Percentiles rank a stretch among this genome's conserved stretches.
Evolutionary conservation across 2,797 vertebrate genomes (phyloP).

Genomic region (Gymnopithys bicolor): DNA sequence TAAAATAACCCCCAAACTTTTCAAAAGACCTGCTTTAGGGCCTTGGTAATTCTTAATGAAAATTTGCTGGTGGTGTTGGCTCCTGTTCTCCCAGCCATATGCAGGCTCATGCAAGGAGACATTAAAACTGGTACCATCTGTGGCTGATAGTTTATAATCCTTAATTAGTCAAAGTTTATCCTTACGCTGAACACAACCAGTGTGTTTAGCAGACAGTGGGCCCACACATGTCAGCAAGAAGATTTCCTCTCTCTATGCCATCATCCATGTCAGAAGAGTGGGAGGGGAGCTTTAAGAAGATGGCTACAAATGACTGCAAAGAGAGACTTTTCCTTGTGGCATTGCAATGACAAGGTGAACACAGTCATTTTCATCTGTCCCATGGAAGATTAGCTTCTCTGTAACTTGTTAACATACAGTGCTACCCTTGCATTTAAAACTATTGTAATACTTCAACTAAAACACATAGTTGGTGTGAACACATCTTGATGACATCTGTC

Average conservation of each 20-base stretch:
- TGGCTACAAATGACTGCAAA: not conserved
- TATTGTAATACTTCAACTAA: not conserved
- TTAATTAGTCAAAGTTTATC: slow-evolving; percentile 74
- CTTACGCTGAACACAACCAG: slow-evolving; percentile 61
- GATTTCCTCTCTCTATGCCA: slow-evolving; percentile 38
- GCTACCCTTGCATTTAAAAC: not conserved
- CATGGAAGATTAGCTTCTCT: not conserved
- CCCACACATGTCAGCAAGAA: slow-evolving; percentile 58
- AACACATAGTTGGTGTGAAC: not conserved
- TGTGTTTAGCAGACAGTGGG: slow-evolving; percentile 65
- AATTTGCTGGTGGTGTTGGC: slow-evolving; percentile 28
- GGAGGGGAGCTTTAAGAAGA: not conserved
- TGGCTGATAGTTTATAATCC: slow-evolving; percentile 59
- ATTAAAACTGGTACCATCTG: slow-evolving; percentile 55
- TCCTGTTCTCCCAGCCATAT: slow-evolving; percentile 27
- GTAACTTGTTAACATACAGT: not conserved
- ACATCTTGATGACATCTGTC: not conserved
- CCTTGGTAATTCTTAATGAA: not conserved
- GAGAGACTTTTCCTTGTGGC: not conserved
- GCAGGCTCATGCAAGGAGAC: slow-evolving; percentile 36
- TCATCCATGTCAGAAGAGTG: slow-evolving; percentile 21
- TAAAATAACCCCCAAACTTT: not conserved
- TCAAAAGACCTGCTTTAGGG: not conserved
- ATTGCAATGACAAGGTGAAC: not conserved
- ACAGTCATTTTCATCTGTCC: not conserved